These are phyloP conservation scores for Sebastes vulpes DNA, from an alignment of 2,797 vertebrate genomes.

Conservation along the genomic window DNA sequence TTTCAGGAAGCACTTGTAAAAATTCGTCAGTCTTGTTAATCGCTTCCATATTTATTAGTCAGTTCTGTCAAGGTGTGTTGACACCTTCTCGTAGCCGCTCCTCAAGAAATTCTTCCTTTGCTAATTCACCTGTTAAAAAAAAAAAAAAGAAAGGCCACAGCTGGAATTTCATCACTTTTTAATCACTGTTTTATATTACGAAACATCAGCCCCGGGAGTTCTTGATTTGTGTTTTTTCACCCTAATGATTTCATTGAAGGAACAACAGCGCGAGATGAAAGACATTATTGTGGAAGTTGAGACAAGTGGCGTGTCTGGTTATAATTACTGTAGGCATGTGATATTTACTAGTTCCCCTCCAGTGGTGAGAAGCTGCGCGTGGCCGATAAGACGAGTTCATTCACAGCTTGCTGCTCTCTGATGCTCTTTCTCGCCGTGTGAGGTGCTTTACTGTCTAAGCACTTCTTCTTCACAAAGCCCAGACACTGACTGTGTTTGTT, in stretches of 20 bases:
- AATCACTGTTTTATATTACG: conserved; percentile 34
- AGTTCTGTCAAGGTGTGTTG: background rate
- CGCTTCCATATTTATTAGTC: background rate
- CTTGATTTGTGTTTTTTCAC: conserved; percentile 43
- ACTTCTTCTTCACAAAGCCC: conserved; percentile 46
- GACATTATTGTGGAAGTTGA: conserved; percentile 60
- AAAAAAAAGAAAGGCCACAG: background rate
- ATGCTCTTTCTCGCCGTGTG: conserved; percentile 29
- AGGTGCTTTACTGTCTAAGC: conserved; percentile 41
- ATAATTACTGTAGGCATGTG: conserved; percentile 75
- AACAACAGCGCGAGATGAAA: conserved; percentile 61
- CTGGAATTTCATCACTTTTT: conserved; percentile 40
- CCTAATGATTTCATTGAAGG: conserved; percentile 55
- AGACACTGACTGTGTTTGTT: conserved; percentile 51
- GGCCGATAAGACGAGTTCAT: conserved; percentile 70
- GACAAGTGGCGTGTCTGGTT: conserved; percentile 64
- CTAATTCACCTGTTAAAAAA: conserved; percentile 15
- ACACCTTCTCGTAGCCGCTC: background rate
- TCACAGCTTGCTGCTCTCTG: conserved; percentile 58
- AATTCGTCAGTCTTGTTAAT: conserved; percentile 21
- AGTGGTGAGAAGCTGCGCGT: conserved; percentile 64
- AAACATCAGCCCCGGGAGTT: conserved; percentile 26
- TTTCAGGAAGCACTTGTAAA: conserved; percentile 35
- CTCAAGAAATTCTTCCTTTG: background rate
- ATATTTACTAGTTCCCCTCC: conserved; percentile 78